Base-by-base conservation (phyloP, 1,140 invertebrate genomes). In the Rhynchophorus ferrugineus region DNA sequence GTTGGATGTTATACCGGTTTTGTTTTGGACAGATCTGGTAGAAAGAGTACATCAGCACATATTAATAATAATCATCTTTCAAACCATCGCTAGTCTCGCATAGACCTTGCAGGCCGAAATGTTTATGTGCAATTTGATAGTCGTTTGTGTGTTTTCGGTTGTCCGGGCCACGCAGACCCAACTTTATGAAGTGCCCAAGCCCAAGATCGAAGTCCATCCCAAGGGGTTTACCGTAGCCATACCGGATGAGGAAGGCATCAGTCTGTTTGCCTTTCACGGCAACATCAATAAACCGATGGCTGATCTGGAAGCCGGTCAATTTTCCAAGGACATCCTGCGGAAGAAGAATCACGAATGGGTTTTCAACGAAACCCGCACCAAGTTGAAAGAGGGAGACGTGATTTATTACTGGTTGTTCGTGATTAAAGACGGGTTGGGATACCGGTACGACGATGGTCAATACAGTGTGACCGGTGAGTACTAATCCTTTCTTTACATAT, bases 361-460 rank as follows among this genome's bases (percentile, higher is more conserved):
- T 7, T 78, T 73, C 42, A 59, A 73, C 53, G 71, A 78, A 61
- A 57, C 44, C 8, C 64, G 41, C 0, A 69, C 68, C 1, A 62
- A 60, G 41, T 57, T 79, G 14, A 62, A 71, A 41, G 14, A 34
- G n/a, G 74, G 73, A 1, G 75, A 79, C 59, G 63, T 62, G 11
- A 62, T 79, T 62, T 72, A 78, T 61, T 78, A 72, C 51, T 78
- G 77, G 77, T n/a, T 78, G 14, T 76, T 76, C 52, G 73, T 78
- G 3, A 66, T 77, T 7, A 74, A 72, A 47, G 53, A 75, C 43
- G 68, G 69, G 0, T 44, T 64, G 16, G 68, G 68, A 6, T 64
- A 67, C 57, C 58, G 60, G 52, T 58, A 58, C 2, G 60, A 67
- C 34, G 20, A 67, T 53, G 61, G 60, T 20, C 11, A 43, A 8